phyloP scores from a whole-genome alignment of 2,797 vertebrate genomes.

The Artibeus jamaicensis region DNA sequence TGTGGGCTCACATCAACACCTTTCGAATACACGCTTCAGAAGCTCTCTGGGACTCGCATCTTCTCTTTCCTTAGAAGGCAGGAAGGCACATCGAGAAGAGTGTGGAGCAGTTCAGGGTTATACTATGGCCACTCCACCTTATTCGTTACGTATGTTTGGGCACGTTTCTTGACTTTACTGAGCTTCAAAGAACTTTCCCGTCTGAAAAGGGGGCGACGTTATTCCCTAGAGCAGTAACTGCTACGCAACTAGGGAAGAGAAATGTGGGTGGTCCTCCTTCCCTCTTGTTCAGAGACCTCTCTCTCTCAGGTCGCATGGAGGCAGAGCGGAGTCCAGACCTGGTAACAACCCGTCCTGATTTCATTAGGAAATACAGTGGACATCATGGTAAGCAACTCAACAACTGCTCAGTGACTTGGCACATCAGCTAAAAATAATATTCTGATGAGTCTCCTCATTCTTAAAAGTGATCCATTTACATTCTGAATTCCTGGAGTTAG shows the following conservation, averaged over 20 bases:
- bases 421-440: neutral
- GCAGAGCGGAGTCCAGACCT: neutral
- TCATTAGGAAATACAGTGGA: neutral
- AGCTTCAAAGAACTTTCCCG: neutral
- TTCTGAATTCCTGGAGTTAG: neutral
- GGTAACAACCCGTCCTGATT: neutral
- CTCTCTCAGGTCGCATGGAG: neutral
- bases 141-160: neutral
- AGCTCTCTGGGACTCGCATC: neutral
- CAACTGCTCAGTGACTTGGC: neutral
- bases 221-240: neutral
- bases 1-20: no score
- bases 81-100: neutral
- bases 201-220: neutral
- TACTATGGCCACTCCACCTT: accelerated
- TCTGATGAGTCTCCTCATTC: neutral
- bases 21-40: neutral
- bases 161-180: neutral
- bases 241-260: neutral
- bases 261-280: neutral
- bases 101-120: neutral
- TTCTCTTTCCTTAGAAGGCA: neutral
- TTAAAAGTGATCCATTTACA: neutral
- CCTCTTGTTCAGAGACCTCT: neutral
- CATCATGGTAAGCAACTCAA: no score